Conservation (phyloP, 2,113 vertebrate genomes). For the Castor canadensis region DNA sequence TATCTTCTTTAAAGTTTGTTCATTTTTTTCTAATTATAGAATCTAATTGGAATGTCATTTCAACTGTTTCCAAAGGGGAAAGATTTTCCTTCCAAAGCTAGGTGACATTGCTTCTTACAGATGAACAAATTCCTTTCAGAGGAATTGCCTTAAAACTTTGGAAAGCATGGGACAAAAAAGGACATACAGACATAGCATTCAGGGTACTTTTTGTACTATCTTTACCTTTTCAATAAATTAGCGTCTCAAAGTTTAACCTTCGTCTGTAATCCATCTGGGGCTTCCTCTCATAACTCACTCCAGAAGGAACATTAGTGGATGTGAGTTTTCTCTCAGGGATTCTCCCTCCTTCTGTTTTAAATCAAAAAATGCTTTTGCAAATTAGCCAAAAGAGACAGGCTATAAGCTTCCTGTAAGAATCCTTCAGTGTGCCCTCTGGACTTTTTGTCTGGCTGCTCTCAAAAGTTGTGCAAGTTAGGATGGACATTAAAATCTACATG, state of each 20-base stretch:
- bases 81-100: slow-evolving; percentile 40
- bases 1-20: slow-evolving; percentile 40
- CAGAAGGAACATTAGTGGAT: slow-evolving; percentile 76
- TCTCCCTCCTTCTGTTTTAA: slow-evolving; percentile 81
- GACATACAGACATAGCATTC: slow-evolving; percentile 31
- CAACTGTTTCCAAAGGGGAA: slow-evolving; percentile 27
- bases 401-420: slow-evolving; percentile 78
- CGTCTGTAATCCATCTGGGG: slow-evolving; percentile 78
- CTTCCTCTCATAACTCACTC: slow-evolving; percentile 81
- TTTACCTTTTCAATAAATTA: slow-evolving; percentile 84
- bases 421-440: slow-evolving; percentile 68
- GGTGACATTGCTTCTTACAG: slow-evolving; percentile 19
- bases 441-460: slow-evolving; percentile 70
- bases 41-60: slow-evolving; percentile 48
- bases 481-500: slow-evolving; percentile 64
- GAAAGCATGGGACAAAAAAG: background rate
- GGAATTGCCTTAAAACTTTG: background rate
- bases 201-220: slow-evolving; percentile 49
- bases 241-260: slow-evolving; percentile 83
- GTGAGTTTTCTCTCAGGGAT: slow-evolving; percentile 78
- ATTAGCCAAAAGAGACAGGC: slow-evolving; percentile 77
- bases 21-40: slow-evolving; percentile 30
- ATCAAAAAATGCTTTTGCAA: slow-evolving; percentile 82
- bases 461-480: slow-evolving; percentile 40
- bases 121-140: slow-evolving; percentile 17